phyloP scores from a whole-genome alignment of 1,140 invertebrate genomes.

The Penaeus chinensis region DNA sequence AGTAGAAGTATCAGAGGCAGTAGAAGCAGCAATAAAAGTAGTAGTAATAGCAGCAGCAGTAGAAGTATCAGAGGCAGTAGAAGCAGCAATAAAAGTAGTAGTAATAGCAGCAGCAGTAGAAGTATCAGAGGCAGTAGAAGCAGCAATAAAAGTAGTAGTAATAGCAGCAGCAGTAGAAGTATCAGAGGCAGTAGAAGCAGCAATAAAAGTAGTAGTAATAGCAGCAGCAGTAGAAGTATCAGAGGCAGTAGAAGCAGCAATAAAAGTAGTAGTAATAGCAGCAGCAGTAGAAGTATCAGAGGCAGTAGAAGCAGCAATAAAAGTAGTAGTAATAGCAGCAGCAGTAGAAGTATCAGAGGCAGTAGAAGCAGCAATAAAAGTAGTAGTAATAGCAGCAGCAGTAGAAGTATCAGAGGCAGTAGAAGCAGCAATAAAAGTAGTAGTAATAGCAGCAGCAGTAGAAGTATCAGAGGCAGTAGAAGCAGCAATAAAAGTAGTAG shows the following conservation, averaged over 20 bases:
- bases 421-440: too few species aligned
- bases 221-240: too few species aligned
- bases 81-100: slow-evolving; percentile 34
- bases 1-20: too few species aligned
- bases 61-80: background rate
- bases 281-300: background rate
- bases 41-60: background rate
- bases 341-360: slow-evolving; percentile 55
- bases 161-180: slow-evolving; percentile 40
- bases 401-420: too few species aligned
- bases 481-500: background rate
- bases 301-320: slow-evolving; percentile 25
- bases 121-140: slow-evolving; percentile 56
- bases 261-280: background rate
- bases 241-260: too few species aligned
- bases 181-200: too few species aligned
- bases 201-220: slow-evolving; percentile 45
- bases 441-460: slow-evolving; percentile 38
- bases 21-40: too few species aligned
- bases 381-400: slow-evolving; percentile 40
- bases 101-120: slow-evolving; percentile 42
- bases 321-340: slow-evolving; percentile 40
- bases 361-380: slow-evolving; percentile 47
- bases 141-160: slow-evolving; percentile 47
- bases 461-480: too few species aligned